Base-by-base conservation (phyloP, 1,140 invertebrate species). In the Bombus confusus region DNA sequence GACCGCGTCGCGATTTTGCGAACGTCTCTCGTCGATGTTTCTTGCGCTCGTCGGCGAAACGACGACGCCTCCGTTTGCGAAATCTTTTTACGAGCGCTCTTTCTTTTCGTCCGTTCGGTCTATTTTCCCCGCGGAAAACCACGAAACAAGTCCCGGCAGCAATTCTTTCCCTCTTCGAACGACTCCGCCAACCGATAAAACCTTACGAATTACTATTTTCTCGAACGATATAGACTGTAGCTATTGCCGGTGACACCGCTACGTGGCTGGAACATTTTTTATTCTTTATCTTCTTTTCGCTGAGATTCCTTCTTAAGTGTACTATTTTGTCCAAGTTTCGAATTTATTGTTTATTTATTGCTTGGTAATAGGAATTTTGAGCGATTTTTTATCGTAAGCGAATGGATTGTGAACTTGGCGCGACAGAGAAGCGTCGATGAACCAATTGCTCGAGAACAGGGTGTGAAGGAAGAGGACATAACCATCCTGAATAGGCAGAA, bases 61-160 rank as follows among this genome's bases (percentile, higher is more conserved):
- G n/a, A 6, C 18, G 72, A 34, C 43, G 34, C 13, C 25, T 15
- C 28, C 34, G 41, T 22, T 76, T 18, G 37, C 74, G 34, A 76
- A 76, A 76, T 76, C 47, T 37, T 59, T 76, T 76, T 76, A 76
- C 47, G 47, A 59, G 22, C 18, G n/a, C 41, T n/a, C 5, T 52
- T 28, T 66, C 64, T 66, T 57, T 28, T 28, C 22, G 4, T 25
- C 34, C 8, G 10, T 28, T 57, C 47, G 2, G 12, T 39, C 10
- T 28, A 57, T 59, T 76, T 75, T 22, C 47, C 47, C 8, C 22
- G 25, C 47, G 47, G 1, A 12, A 37, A 57, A 25, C 73, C 73
- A 22, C 74, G 74, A 28, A 37, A 34, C 73, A 22, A 75, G 71
- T 31, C 39, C n/a, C 28, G 3, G 1, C 18, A 34, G 5, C 43